These are phyloP conservation scores for Pheosia tremula DNA, from an alignment of 2,888 invertebrate genomes.

Conservation along the genomic window DNA sequence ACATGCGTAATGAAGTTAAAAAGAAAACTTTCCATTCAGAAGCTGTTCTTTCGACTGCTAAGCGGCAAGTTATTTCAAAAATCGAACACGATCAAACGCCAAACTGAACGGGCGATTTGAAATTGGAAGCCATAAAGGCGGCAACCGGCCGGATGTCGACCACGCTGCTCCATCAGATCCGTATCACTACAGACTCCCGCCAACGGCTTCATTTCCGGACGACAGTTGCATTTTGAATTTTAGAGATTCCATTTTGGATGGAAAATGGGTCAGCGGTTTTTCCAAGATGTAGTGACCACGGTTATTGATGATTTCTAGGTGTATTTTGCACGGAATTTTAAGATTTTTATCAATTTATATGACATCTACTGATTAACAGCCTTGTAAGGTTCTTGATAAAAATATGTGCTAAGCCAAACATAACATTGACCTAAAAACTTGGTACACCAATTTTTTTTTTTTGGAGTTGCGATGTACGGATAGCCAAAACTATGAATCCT, in stretches of 20 bases:
- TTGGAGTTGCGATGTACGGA: no score
- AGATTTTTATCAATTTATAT: not conserved
- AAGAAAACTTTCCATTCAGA: not conserved
- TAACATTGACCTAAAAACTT: no score
- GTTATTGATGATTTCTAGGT: constrained; percentile 17
- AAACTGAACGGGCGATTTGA: constrained; percentile 55
- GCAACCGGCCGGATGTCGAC: constrained; percentile 77
- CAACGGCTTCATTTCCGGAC: constrained; percentile 81
- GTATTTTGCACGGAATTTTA: not conserved
- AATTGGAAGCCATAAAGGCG: constrained; percentile 80
- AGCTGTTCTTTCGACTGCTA: not conserved
- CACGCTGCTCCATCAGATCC: constrained; percentile 78
- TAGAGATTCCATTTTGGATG: constrained; percentile 61
- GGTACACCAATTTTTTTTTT: no score
- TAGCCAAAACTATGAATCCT: no score
- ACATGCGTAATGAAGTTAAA: not conserved
- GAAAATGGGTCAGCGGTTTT: constrained; percentile 60
- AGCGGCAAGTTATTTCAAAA: constrained; percentile 32
- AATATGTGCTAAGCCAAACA: no score
- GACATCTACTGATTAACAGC: not conserved
- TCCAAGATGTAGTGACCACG: constrained; percentile 41
- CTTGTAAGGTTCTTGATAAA: no score
- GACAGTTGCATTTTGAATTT: constrained; percentile 78
- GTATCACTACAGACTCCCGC: constrained; percentile 77
- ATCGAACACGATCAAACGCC: constrained; percentile 37